Base-by-base conservation (phyloP, 2,113 vertebrate genomes). In the Microcebus lehilahytsara region DNA sequence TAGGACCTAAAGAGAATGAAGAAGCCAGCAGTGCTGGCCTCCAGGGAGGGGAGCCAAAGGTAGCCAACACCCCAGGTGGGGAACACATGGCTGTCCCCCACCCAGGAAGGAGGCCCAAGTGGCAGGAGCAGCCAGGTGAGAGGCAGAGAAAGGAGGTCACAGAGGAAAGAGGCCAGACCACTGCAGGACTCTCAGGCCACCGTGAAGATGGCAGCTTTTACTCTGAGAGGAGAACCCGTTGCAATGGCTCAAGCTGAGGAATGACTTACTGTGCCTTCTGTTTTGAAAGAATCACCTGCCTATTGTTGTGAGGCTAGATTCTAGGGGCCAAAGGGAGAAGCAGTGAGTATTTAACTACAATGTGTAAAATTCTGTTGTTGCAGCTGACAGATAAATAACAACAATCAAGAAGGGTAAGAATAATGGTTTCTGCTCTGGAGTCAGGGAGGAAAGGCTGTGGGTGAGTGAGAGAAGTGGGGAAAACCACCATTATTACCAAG, bases 1-100 rank as follows among this genome's bases (percentile, higher is more conserved):
- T 56, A 5, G 19, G 5, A 27, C 32, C 9, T 32, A 5, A 53
- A 0, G 1, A 14, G 13, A 10, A 0, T 6, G 3, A 71, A 23
- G 16, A 64, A 85, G 58, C 19, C 12, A 25, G 46, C 11, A 30
- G 27, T 23, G 37, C 5, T 14, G 13, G 51, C 51, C 16, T 60
- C 8, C 10, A 51, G 3, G 9, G 46, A 74, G 20, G 1, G 25
- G 9, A 60, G 23, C 16, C 58, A 3, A 4, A 40, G 69, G 40
- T 19, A 32, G 6, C 30, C 16, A 42, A n/a, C 5, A 11, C 7
- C 14, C 42, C 11, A 10, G 40, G 62, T 17, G 27, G 1, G 27
- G 23, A 32, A 25, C 2, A 4, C 14, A 0, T 19, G 53, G 37
- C 27, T 17, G 27, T n/a, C 23, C n/a, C 51, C 9, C 5, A 9